These are phyloP conservation scores for Lycocerus yunnanus DNA, from an alignment of 2,888 invertebrate genomes.

Conservation along the genomic window DNA sequence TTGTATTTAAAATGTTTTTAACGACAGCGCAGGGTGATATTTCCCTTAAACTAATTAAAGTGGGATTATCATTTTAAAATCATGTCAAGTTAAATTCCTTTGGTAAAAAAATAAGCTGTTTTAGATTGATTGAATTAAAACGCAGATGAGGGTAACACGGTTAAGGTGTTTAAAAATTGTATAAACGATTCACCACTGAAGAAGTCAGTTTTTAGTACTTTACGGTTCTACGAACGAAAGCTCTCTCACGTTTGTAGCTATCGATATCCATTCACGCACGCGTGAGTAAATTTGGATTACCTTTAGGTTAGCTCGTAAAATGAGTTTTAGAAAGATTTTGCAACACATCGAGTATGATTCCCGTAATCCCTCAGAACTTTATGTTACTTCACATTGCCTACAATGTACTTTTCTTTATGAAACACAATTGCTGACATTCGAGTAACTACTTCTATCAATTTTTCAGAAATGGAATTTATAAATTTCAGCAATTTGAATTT, in stretches of 20 bases:
- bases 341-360: constrained; percentile 15
- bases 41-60: background rate
- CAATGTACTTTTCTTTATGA: background rate
- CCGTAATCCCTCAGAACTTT: constrained; percentile 14
- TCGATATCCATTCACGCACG: constrained; percentile 16
- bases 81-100: background rate
- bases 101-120: background rate
- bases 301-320: constrained; percentile 14
- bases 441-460: background rate
- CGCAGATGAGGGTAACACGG: background rate
- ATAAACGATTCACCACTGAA: constrained; percentile 5
- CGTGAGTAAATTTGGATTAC: constrained; percentile 19
- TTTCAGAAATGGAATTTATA: background rate
- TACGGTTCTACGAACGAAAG: constrained; percentile 3
- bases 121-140: background rate
- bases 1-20: background rate
- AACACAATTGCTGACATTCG: constrained; percentile 5
- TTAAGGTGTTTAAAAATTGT: background rate
- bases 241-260: constrained; percentile 1
- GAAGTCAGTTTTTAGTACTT: background rate
- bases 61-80: background rate
- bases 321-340: constrained; percentile 13
- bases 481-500: background rate
- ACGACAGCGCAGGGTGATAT: background rate
- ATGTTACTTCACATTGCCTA: constrained; percentile 4